Evolutionary conservation across 2,888 invertebrate species (phyloP).

Genomic region (Diarsia dahlii): DNA sequence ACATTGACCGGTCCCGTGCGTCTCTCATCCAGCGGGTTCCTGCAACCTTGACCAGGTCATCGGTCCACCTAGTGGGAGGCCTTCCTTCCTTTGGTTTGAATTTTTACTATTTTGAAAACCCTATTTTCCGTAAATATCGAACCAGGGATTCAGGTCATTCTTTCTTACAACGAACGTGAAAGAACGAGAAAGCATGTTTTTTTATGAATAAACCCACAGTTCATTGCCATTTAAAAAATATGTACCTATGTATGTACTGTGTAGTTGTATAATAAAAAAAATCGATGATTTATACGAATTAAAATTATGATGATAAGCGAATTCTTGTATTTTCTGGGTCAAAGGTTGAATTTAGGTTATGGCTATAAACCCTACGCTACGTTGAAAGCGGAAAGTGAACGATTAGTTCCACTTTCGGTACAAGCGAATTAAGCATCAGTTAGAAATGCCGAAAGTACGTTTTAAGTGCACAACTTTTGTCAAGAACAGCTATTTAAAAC

Average conservation of each 20-base stretch:
- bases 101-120: too few relatives aligned
- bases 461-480: neutral
- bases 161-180: neutral
- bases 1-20: too few relatives aligned
- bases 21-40: too few relatives aligned
- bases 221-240: neutral
- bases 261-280: neutral
- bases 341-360: neutral
- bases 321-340: slow-evolving; percentile 14
- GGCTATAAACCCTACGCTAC: neutral
- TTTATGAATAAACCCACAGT: neutral
- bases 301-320: neutral
- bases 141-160: neutral
- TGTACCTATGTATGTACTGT: neutral
- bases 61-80: too few relatives aligned
- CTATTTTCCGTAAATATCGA: neutral
- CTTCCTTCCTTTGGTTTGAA: too few relatives aligned
- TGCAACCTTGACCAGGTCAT: too few relatives aligned
- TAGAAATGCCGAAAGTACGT: neutral
- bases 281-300: neutral
- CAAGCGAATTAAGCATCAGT: neutral
- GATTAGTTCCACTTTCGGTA: neutral
- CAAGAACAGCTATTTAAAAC: too few relatives aligned
- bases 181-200: neutral
- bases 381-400: neutral